phyloP scores from a whole-genome alignment of 53 echinoderm and acorn worm species.

The Temnopleurus reevesii region DNA sequence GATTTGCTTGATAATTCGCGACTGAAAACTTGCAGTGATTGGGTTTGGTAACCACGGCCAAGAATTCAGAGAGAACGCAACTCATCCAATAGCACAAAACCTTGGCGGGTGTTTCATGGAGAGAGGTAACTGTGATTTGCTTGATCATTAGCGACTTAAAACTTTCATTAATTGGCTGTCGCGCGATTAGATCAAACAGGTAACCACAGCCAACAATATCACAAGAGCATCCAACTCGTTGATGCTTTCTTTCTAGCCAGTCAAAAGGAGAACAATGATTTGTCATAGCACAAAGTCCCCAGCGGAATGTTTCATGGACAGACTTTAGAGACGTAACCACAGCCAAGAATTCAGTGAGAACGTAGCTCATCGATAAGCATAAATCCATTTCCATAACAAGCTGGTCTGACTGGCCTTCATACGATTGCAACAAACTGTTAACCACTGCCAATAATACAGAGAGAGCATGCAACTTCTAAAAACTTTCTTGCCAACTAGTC shows the following conservation, averaged over 20 bases:
- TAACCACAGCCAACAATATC: slow-evolving; percentile 54
- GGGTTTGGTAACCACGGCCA: slow-evolving; percentile 47
- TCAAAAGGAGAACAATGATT: not conserved
- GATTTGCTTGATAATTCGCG: too few species aligned
- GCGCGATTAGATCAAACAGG: slow-evolving; percentile 25
- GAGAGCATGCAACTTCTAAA: slow-evolving; percentile 55
- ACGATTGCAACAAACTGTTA: slow-evolving; percentile 32
- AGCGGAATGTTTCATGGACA: too few species aligned
- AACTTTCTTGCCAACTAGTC: not conserved
- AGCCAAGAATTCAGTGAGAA: too few species aligned
- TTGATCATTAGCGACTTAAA: too few species aligned
- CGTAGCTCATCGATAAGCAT: slow-evolving; percentile 61
- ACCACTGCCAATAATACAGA: slow-evolving; percentile 53
- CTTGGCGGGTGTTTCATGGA: too few species aligned
- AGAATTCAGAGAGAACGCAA: slow-evolving; percentile 54
- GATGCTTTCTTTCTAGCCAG: not conserved
- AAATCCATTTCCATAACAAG: too few species aligned
- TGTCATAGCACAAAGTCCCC: not conserved
- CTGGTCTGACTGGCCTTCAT: too few species aligned
- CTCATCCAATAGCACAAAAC: too few species aligned
- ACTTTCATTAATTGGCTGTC: too few species aligned
- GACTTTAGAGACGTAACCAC: too few species aligned
- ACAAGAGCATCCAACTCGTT: slow-evolving; percentile 53
- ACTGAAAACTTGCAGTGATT: too few species aligned
- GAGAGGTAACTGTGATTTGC: too few species aligned